A percentile compares a stretch with the other conserved stretches of the same genome.
phyloP scores from a whole-genome alignment of 2,797 vertebrate genomes.

The Eremophila alpestris region DNA sequence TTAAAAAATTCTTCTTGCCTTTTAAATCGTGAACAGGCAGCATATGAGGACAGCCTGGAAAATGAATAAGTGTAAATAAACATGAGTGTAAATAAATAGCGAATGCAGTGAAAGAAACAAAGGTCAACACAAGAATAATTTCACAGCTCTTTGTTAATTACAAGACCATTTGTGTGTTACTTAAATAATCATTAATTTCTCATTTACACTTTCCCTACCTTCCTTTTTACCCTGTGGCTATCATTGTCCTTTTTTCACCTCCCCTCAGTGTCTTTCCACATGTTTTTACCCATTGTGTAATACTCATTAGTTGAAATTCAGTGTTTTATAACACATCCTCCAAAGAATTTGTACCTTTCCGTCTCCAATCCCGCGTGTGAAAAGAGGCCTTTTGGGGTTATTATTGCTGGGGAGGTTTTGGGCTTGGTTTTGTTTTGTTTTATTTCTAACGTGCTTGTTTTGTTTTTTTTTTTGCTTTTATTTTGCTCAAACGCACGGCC shows the following conservation, averaged over 20 bases:
- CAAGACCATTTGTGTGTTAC: conserved; percentile 84
- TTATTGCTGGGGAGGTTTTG: not conserved
- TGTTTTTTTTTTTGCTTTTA: not conserved
- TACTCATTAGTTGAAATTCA: conserved; percentile 72
- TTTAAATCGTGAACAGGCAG: not conserved
- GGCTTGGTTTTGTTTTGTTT: too few species aligned
- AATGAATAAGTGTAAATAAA: conserved; percentile 79
- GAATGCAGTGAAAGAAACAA: conserved; percentile 77
- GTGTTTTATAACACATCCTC: conserved; percentile 59
- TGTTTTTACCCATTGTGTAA: conserved; percentile 73
- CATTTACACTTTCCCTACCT: conserved; percentile 82
- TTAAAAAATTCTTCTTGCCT: not conserved
- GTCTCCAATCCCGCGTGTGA: not conserved
- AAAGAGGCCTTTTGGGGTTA: not conserved
- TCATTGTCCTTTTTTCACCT: conserved; percentile 80
- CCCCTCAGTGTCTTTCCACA: conserved; percentile 73
- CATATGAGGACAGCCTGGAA: conserved; percentile 37
- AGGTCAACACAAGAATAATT: conserved; percentile 84
- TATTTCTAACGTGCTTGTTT: too few species aligned
- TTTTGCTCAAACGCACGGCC: too few species aligned
- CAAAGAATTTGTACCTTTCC: conserved; percentile 12
- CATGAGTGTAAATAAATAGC: conserved; percentile 80
- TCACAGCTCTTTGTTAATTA: conserved; percentile 84
- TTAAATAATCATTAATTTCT: conserved; percentile 87
- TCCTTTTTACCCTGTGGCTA: conserved; percentile 78